Conservation (phyloP, 2,888 invertebrate species). For the Glaucopsyche alexis region DNA sequence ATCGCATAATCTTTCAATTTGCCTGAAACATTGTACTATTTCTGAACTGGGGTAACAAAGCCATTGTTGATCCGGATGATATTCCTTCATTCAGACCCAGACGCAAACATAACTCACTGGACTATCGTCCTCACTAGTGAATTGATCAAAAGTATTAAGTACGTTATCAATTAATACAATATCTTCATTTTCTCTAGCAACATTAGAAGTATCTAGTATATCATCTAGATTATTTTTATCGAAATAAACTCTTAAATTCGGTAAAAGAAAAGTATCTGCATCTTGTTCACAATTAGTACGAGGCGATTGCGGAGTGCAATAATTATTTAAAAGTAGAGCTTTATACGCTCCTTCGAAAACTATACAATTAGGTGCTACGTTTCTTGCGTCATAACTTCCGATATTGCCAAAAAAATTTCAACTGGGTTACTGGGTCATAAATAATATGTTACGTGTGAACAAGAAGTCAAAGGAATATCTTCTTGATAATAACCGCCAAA, state of each 20-base stretch:
- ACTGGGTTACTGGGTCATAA: conserved; percentile 38
- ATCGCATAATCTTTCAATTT: conserved; percentile 16
- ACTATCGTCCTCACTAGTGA: background rate
- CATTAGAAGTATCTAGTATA: background rate
- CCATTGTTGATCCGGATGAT: conserved; percentile 27
- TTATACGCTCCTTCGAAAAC: conserved; percentile 37
- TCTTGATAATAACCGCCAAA: conserved; percentile 32
- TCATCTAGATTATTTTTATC: conserved; percentile 2
- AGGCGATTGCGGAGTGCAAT: conserved; percentile 22
- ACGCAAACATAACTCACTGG: conserved; percentile 30
- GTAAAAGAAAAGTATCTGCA: conserved; percentile 21
- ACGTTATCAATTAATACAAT: background rate
- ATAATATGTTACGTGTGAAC: conserved; percentile 36
- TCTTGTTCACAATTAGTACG: conserved; percentile 34
- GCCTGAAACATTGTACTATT: background rate
- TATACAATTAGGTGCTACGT: conserved; percentile 33
- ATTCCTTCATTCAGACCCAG: conserved; percentile 31
- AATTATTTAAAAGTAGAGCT: conserved; percentile 35
- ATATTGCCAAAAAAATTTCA: conserved; percentile 37
- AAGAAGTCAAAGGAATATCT: conserved; percentile 34
- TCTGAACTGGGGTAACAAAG: conserved; percentile 24
- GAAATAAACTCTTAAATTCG: conserved; percentile 32
- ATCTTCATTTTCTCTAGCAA: background rate
- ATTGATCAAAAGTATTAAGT: background rate
- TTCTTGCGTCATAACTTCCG: conserved; percentile 34